phyloP scores from a whole-genome alignment of 2,797 vertebrate species.

The Galagoides demidoff region DNA sequence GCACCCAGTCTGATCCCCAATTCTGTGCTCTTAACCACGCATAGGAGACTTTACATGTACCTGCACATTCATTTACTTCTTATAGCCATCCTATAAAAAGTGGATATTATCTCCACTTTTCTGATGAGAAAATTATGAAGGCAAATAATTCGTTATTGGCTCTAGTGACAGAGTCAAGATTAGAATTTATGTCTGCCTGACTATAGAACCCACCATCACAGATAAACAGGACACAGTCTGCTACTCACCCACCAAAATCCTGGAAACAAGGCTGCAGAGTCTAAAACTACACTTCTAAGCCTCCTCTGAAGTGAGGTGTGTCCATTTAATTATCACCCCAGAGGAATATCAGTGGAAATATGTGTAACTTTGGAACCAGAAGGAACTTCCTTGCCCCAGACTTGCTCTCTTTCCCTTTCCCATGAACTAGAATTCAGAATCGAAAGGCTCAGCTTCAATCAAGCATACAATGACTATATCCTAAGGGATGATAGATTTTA shows the following conservation, averaged over 20 bases:
- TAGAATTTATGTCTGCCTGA: not conserved
- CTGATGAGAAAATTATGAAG: slow-evolving; percentile 14
- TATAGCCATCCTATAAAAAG: not conserved
- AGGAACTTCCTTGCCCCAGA: not conserved
- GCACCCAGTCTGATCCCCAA: not conserved
- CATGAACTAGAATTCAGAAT: not conserved
- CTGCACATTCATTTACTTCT: not conserved
- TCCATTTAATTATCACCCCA: not conserved
- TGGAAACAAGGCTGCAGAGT: not conserved
- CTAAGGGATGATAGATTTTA: not conserved
- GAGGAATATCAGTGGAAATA: not conserved
- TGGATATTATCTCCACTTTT: not conserved
- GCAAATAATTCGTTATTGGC: not conserved
- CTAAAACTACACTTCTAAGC: not conserved
- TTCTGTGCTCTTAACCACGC: not conserved
- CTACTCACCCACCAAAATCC: not conserved
- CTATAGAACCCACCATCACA: not conserved
- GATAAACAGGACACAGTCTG: not conserved
- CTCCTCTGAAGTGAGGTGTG: not conserved
- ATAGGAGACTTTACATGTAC: not conserved
- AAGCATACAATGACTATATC: not conserved
- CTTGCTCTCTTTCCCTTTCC: not conserved
- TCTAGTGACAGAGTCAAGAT: not conserved
- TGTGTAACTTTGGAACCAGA: not conserved
- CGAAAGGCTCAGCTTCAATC: not conserved